Evolutionary conservation across 2,113 vertebrate species (phyloP), one percentile per base, ranked within the genome.

Genomic region (Charina bottae): DNA sequence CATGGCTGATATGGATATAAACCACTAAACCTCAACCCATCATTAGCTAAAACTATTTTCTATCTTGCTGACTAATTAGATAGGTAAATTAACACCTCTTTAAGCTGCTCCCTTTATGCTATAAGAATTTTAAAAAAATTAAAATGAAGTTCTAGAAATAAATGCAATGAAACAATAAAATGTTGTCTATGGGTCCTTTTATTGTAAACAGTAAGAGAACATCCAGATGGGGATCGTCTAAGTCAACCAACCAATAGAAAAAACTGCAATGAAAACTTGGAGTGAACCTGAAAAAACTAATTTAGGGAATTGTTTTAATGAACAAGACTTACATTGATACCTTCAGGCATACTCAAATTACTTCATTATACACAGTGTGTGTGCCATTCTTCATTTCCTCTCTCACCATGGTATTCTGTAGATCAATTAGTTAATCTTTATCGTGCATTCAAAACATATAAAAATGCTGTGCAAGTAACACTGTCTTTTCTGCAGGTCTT

Each of bases 331-430:
- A 64, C 78, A 89, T 28, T 64, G 91, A 85, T 89, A 89, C 91
- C 91, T 92, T 92, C 84, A 89, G 87, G 91, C 87, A 64, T 89
- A 85, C 87, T 85, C 87, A 89, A 92, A 92, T 92, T 89, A 89
- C 46, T 89, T 83, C 87, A 92, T 92, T 92, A 89, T 60, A 85
- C 58, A 19, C 78, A 85, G 87, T 85, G 49, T 89, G 87, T 64
- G n/a, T 19, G 87, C 87, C 91, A 90, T 37, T 93, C 46, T 42
- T 90, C 89, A 93, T 91, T 94, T 84, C 6, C 0, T 88, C 0
- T 49, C 60, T 88, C 92, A 53, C 87, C n/a, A 42, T 26, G 4
- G 0, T 60, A 13, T 68, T 92, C 24, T 92, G 42, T 78, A 87
- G 83, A 87, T 90, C 28, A 90, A 28, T 87, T 49, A 93, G 84